Percentiles rank a stretch among this genome's conserved stretches.
Conservation (phyloP, 2,888 invertebrate species). For the Sericinus montela region DNA sequence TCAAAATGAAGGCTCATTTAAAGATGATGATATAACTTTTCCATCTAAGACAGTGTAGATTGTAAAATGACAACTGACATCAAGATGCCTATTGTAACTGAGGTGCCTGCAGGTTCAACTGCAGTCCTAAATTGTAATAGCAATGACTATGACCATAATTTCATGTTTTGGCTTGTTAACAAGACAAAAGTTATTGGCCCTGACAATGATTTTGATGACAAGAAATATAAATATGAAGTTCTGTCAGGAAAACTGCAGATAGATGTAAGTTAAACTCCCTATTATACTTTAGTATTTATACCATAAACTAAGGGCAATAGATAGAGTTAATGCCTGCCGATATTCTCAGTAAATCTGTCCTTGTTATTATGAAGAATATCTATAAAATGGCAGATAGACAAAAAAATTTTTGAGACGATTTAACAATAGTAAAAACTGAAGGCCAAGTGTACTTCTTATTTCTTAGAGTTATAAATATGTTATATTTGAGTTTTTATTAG, state of each 20-base stretch:
- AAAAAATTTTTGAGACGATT: too few relatives aligned
- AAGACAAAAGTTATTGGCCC: conserved; percentile 81
- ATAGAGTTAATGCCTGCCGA: too few relatives aligned
- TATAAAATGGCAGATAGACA: too few relatives aligned
- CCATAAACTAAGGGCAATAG: too few relatives aligned
- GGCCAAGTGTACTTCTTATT: too few relatives aligned
- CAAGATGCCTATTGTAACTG: conserved; percentile 53
- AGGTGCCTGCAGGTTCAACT: conserved; percentile 79
- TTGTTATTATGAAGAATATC: too few relatives aligned
- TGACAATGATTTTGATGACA: conserved; percentile 77
- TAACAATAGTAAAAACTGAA: too few relatives aligned
- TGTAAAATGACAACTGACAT: conserved; percentile 43
- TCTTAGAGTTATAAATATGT: too few relatives aligned
- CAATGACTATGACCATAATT: conserved; percentile 82
- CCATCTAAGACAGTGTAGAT: conserved; percentile 24
- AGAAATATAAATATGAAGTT: conserved; percentile 84
- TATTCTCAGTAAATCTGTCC: too few relatives aligned
- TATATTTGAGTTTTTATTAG: too few relatives aligned
- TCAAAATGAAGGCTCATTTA: conserved; percentile 36
- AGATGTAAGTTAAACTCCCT: conserved; percentile 70
- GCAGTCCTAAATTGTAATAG: conserved; percentile 81
- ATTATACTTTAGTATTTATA: neutral
- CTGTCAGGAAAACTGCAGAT: conserved; percentile 83
- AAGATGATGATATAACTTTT: conserved; percentile 47
- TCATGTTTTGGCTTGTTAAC: conserved; percentile 83